Evolutionary conservation across 1,140 invertebrate species (phyloP).

Genomic region (Telenomus remus): DNA sequence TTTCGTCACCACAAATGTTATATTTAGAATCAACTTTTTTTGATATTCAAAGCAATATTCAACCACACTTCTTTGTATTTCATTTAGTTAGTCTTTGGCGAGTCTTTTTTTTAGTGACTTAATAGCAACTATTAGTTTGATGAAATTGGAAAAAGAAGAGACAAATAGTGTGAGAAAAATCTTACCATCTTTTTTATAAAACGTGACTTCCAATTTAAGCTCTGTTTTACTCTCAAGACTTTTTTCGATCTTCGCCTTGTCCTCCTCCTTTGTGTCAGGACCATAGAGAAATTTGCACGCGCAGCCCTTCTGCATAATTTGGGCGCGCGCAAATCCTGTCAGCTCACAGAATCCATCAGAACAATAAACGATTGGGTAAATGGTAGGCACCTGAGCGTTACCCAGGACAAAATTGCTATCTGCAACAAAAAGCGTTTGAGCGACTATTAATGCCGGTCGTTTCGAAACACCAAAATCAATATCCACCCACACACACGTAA

Average conservation of each 20-base stretch:
- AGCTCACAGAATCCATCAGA: slow-evolving; percentile 98
- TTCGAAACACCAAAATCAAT: not conserved
- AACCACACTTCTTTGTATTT: too few relatives aligned
- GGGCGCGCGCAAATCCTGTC: slow-evolving; percentile 93
- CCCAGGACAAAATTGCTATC: slow-evolving; percentile 98
- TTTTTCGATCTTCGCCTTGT: slow-evolving; percentile 91
- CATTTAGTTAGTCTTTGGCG: too few relatives aligned
- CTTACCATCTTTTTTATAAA: slow-evolving; percentile 96
- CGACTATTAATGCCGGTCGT: not conserved
- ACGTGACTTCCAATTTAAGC: slow-evolving; percentile 93
- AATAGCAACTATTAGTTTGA: too few relatives aligned
- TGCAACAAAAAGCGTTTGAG: slow-evolving; percentile 76
- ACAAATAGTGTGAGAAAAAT: slow-evolving; percentile 9
- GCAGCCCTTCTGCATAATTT: slow-evolving; percentile 98
- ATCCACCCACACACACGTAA: not conserved
- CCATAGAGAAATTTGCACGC: slow-evolving; percentile 97
- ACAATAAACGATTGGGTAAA: slow-evolving; percentile 97
- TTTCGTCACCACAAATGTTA: too few relatives aligned
- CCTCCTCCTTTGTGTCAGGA: slow-evolving; percentile 90
- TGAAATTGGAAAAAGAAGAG: slow-evolving; percentile 2
- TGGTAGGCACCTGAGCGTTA: slow-evolving; percentile 92
- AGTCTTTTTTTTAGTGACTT: too few relatives aligned
- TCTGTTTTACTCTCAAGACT: slow-evolving; percentile 92
- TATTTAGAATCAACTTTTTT: too few relatives aligned
- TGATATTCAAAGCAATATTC: too few relatives aligned